Percentiles rank a stretch among this genome's conserved stretches.
phyloP scores from a whole-genome alignment of 2,888 invertebrate genomes.

The Asteroscopus sphinx region DNA sequence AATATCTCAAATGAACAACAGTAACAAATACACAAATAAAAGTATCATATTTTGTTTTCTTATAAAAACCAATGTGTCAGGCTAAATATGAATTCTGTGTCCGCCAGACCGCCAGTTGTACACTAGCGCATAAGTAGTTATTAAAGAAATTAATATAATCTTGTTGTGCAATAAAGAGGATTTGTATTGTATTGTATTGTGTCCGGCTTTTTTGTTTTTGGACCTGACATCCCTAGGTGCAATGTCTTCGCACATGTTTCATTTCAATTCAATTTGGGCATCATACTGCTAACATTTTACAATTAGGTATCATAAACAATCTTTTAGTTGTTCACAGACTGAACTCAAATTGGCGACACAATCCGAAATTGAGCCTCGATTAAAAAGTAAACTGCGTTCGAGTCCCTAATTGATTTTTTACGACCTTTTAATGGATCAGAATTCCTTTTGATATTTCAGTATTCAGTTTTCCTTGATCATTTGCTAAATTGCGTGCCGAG shows the following conservation, averaged over 20 bases:
- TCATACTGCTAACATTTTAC: conserved; percentile 31
- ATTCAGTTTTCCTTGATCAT: conserved; percentile 44
- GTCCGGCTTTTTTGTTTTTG: no score
- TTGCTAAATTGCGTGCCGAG: conserved; percentile 34
- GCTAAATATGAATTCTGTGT: no score
- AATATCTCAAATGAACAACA: no score
- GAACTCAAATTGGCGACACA: conserved; percentile 38
- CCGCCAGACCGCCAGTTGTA: no score
- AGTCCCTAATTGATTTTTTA: conserved; percentile 57
- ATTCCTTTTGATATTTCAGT: conserved; percentile 40
- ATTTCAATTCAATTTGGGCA: conserved; percentile 14
- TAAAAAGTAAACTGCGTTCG: conserved; percentile 39
- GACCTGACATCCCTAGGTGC: conserved; percentile 3
- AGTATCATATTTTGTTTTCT: no score
- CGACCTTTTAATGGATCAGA: conserved; percentile 50
- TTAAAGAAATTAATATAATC: no score
- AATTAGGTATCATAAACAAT: conserved; percentile 44
- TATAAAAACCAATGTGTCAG: no score
- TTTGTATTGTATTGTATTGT: no score
- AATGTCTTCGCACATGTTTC: conserved; percentile 17
- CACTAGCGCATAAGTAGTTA: no score
- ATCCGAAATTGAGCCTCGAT: conserved; percentile 46
- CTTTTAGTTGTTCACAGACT: conserved; percentile 15
- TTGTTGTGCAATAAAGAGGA: no score
- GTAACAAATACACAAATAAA: no score